Conservation (phyloP, 2,888 invertebrate genomes). For the Caenorhabditis sp. region DNA sequence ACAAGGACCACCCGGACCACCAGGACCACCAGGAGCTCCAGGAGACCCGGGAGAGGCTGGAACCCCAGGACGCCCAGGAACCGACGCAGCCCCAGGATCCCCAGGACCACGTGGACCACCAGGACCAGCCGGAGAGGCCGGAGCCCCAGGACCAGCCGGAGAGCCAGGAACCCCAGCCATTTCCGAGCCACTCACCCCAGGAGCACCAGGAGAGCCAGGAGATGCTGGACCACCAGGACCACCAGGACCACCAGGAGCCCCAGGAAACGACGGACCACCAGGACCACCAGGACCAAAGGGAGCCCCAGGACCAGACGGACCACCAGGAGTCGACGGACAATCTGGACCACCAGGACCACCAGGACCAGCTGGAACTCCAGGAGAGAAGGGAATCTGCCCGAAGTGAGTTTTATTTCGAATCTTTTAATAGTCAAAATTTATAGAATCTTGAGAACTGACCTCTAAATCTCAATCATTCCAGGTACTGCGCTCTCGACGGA, state of each 20-base stretch:
- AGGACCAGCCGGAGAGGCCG: constrained; percentile 78
- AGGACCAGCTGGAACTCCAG: constrained; percentile 75
- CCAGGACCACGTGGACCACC: constrained; percentile 76
- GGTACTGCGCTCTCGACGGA: constrained; percentile 79
- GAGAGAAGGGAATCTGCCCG: constrained; percentile 79
- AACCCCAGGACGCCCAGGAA: constrained; percentile 77
- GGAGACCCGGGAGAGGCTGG: constrained; percentile 78
- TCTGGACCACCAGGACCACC: constrained; percentile 77
- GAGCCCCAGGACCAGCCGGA: constrained; percentile 77
- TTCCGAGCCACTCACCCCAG: constrained; percentile 75
- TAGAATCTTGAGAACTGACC: background rate
- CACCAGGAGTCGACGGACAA: constrained; percentile 76
- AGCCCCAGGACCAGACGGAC: constrained; percentile 76
- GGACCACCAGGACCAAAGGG: constrained; percentile 79
- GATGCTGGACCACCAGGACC: constrained; percentile 76
- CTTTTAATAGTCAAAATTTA: background rate
- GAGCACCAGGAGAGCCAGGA: constrained; percentile 78
- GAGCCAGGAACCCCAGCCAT: constrained; percentile 78
- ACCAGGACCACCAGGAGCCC: constrained; percentile 76
- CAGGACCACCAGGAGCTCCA: constrained; percentile 75
- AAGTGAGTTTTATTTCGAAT: constrained; percentile 64
- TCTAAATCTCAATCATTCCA: constrained; percentile 24
- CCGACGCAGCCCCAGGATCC: constrained; percentile 76
- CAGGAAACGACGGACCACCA: constrained; percentile 80
- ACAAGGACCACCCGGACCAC: constrained; percentile 77